Evolutionary conservation across 2,797 vertebrate species (phyloP).

Genomic region (Anguilla marmorata): DNA sequence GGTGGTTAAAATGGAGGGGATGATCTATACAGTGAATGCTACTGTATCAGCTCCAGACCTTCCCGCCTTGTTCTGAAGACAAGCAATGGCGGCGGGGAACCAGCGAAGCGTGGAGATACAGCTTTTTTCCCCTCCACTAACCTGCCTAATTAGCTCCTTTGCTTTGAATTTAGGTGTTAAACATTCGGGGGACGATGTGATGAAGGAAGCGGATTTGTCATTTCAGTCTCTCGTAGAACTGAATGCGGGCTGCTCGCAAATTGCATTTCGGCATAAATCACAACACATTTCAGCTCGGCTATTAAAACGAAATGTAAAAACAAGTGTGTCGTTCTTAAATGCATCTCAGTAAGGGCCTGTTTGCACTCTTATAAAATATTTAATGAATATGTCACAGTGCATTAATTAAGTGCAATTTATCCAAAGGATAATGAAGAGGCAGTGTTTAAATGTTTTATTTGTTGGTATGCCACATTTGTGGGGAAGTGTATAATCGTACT

Average conservation of each 20-base stretch:
- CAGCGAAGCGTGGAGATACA: conserved; percentile 30
- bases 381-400: background rate
- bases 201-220: conserved; percentile 22
- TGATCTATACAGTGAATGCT: background rate
- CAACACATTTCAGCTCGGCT: background rate
- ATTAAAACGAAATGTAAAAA: background rate
- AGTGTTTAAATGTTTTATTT: background rate
- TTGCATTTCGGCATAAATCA: background rate
- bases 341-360: background rate
- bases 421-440: background rate
- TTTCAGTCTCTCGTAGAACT: conserved; percentile 33
- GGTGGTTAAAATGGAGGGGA: background rate
- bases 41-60: background rate
- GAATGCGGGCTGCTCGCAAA: background rate
- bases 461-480: background rate
- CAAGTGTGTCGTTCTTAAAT: background rate
- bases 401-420: background rate
- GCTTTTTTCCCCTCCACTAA: conserved; percentile 52
- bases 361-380: background rate
- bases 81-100: conserved; percentile 55
- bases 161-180: conserved; percentile 57
- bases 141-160: conserved; percentile 64
- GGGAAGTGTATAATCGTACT: background rate
- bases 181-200: conserved; percentile 40
- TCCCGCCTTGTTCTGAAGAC: conserved; percentile 33